These are phyloP conservation scores for Volucella bombylans DNA, from an alignment of 2,888 invertebrate genomes.

Conservation along the genomic window DNA sequence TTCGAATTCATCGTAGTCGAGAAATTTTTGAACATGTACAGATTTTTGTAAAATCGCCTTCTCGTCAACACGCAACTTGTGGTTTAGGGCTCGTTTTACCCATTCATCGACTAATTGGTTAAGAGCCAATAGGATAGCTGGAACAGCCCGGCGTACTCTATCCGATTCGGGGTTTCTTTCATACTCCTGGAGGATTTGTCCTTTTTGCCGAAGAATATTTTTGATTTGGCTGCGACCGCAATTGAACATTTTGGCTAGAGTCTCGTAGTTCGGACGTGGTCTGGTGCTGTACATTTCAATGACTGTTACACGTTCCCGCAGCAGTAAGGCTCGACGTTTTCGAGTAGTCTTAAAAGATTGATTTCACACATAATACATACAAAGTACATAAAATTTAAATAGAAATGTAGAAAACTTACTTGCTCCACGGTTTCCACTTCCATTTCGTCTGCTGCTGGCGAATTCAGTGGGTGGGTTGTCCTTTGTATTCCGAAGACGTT, in stretches of 20 bases:
- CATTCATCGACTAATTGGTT: conserved; percentile 64
- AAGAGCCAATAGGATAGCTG: conserved; percentile 51
- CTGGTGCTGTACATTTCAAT: conserved; percentile 64
- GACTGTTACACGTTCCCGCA: conserved; percentile 61
- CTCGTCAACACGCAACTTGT: conserved; percentile 26
- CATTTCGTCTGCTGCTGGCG: conserved; percentile 46
- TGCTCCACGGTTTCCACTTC: conserved; percentile 36
- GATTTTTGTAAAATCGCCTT: conserved; percentile 44
- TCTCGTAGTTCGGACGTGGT: conserved; percentile 66
- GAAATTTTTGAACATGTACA: conserved; percentile 53
- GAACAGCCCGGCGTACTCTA: conserved; percentile 58
- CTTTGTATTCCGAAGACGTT: conserved; percentile 22
- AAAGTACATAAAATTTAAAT: not conserved
- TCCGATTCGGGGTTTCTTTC: conserved; percentile 61
- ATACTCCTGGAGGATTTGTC: conserved; percentile 64
- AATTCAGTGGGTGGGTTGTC: conserved; percentile 54
- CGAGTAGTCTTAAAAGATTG: conserved; percentile 36
- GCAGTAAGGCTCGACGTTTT: conserved; percentile 58
- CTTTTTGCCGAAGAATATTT: conserved; percentile 65
- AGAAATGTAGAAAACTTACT: conserved; percentile 39
- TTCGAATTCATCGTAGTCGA: conserved; percentile 68
- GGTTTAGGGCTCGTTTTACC: conserved; percentile 52
- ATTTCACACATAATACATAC: not conserved
- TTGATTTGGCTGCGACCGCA: conserved; percentile 71
- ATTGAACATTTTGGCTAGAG: conserved; percentile 66